Conservation (phyloP, 2,113 vertebrate species). For the Talpa occidentalis region DNA sequence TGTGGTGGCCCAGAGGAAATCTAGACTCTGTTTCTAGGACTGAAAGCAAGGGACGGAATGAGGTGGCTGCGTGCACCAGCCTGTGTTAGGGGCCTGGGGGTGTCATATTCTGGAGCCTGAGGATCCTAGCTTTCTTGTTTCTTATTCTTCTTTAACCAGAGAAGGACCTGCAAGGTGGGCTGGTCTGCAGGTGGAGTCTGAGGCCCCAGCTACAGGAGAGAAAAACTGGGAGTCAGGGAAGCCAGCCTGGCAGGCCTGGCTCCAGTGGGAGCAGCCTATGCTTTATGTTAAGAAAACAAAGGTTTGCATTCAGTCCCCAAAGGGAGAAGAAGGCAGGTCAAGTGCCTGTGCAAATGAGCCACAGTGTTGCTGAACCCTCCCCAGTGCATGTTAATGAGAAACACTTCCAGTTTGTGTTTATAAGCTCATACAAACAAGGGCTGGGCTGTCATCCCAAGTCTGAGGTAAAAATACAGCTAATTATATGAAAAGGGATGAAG, state of each 20-base stretch:
- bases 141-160: too few species aligned
- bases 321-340: neutral
- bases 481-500: slow-evolving; percentile 1
- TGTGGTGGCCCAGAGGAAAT: neutral
- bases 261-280: neutral
- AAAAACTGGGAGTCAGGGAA: neutral
- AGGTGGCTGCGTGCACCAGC: neutral
- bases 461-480: slow-evolving; percentile 17
- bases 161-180: neutral
- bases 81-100: neutral
- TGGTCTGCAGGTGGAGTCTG: neutral
- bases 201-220: neutral
- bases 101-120: neutral
- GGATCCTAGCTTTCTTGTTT: rapidly evolving
- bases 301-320: neutral
- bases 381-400: neutral
- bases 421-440: neutral
- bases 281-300: neutral
- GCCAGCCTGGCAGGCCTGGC: neutral
- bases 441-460: slow-evolving; percentile 21
- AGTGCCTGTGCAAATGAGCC: neutral
- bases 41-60: neutral
- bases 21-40: neutral
- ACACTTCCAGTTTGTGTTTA: slow-evolving; percentile 5
- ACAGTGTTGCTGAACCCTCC: neutral